These are phyloP conservation scores for Euplexia lucipara DNA, from an alignment of 2,888 invertebrate species.

Conservation along the genomic window DNA sequence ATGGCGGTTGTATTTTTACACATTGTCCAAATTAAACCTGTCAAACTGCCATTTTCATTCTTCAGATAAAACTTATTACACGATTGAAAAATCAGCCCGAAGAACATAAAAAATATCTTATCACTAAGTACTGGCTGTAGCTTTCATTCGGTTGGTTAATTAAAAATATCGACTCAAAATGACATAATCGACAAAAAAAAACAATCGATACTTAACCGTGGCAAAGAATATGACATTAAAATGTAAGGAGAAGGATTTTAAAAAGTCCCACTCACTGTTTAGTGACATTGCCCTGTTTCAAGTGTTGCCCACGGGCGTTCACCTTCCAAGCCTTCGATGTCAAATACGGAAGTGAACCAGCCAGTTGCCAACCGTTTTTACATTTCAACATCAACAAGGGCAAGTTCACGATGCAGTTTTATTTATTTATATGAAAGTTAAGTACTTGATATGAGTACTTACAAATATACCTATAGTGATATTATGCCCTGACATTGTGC, in stretches of 20 bases:
- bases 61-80: no score
- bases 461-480: constrained; percentile 21
- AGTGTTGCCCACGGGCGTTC: constrained; percentile 83
- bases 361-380: constrained; percentile 63
- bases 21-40: no score
- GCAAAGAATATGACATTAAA: constrained; percentile 46
- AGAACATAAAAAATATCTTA: constrained; percentile 7
- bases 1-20: no score
- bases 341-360: constrained; percentile 71
- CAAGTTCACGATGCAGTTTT: constrained; percentile 66
- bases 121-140: no score
- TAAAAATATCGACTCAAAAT: neutral
- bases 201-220: constrained; percentile 26
- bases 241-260: constrained; percentile 69
- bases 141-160: neutral
- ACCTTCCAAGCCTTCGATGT: constrained; percentile 72
- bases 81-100: no score
- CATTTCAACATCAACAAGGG: constrained; percentile 69
- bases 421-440: constrained; percentile 63
- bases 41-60: no score
- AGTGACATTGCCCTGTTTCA: constrained; percentile 80
- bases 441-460: constrained; percentile 7
- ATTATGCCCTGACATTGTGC: constrained; percentile 65
- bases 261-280: constrained; percentile 79
- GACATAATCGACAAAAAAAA: constrained; percentile 16